phyloP scores from a whole-genome alignment of 2,888 invertebrate genomes.

The Anaspis maculata region DNA sequence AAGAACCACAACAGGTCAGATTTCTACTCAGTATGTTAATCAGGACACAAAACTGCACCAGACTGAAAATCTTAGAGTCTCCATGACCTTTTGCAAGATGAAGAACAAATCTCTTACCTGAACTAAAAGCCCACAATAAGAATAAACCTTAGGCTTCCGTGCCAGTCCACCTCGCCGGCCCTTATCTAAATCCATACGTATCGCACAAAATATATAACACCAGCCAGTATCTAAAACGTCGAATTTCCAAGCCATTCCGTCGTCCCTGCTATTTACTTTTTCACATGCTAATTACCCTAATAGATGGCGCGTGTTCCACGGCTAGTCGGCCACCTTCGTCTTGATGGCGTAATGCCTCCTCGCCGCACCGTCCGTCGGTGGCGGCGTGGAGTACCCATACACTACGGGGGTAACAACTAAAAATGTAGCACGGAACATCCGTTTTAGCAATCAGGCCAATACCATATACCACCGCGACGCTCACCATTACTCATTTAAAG shows the following conservation, averaged over 20 bases:
- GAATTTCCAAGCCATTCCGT: slow-evolving; percentile 13
- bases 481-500: slow-evolving; percentile 37
- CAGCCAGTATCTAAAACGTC: slow-evolving; percentile 12
- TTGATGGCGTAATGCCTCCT: too few species aligned
- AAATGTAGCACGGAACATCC: slow-evolving; percentile 35
- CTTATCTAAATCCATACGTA: slow-evolving; percentile 11
- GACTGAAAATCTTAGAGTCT: too few species aligned
- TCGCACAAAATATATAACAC: slow-evolving; percentile 12
- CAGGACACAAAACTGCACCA: too few species aligned
- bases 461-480: slow-evolving; percentile 23
- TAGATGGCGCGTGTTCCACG: slow-evolving; percentile 14
- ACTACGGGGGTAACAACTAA: slow-evolving; percentile 5
- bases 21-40: too few species aligned
- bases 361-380: too few species aligned
- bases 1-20: too few species aligned
- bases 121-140: too few species aligned
- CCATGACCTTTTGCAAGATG: too few species aligned
- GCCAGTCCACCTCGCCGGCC: too few species aligned
- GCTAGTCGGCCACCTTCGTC: slow-evolving; percentile 4
- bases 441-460: slow-evolving; percentile 40
- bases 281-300: slow-evolving; percentile 17
- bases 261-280: slow-evolving; percentile 13
- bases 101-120: too few species aligned
- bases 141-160: too few species aligned
- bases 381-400: too few species aligned